Conservation (phyloP, 2,888 invertebrate genomes). For the Stratiomys singularior region DNA sequence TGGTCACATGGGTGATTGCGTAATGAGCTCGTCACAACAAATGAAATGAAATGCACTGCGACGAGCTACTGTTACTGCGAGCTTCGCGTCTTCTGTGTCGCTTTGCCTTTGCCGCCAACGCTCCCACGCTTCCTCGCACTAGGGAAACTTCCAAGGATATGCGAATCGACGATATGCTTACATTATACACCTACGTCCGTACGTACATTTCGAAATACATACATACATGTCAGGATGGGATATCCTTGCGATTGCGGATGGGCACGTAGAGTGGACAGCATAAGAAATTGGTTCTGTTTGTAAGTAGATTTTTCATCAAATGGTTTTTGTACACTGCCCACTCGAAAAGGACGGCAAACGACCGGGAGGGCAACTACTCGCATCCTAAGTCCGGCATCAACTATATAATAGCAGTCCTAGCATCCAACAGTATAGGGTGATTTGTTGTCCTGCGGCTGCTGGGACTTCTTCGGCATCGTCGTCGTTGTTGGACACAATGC, state of each 20-base stretch:
- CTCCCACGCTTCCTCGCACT: constrained; percentile 6
- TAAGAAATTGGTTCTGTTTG: constrained; percentile 57
- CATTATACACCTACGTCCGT: constrained; percentile 42
- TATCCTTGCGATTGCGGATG: constrained; percentile 52
- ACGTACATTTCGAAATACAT: constrained; percentile 36
- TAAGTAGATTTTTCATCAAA: constrained; percentile 57
- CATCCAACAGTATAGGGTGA: constrained; percentile 49
- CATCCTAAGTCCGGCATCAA: constrained; percentile 25
- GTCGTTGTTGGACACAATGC: constrained; percentile 36
- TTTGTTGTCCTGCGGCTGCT: constrained; percentile 51
- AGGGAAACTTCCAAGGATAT: constrained; percentile 45
- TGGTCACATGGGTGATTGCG: too few relatives aligned
- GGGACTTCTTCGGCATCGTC: constrained; percentile 36
- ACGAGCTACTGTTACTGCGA: constrained; percentile 40
- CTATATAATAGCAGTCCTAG: constrained; percentile 20
- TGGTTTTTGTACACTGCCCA: constrained; percentile 51
- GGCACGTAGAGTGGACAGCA: constrained; percentile 56
- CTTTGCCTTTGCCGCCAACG: constrained; percentile 17
- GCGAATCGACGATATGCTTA: constrained; percentile 44
- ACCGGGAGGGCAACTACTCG: not conserved
- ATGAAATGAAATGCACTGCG: too few relatives aligned
- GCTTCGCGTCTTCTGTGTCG: constrained; percentile 37
- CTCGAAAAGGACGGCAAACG: not conserved
- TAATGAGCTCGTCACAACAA: too few relatives aligned
- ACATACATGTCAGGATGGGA: constrained; percentile 42